These are phyloP conservation scores for Tetramorium simillimum DNA, from an alignment of 1,140 invertebrate genomes.

Conservation along the genomic window DNA sequence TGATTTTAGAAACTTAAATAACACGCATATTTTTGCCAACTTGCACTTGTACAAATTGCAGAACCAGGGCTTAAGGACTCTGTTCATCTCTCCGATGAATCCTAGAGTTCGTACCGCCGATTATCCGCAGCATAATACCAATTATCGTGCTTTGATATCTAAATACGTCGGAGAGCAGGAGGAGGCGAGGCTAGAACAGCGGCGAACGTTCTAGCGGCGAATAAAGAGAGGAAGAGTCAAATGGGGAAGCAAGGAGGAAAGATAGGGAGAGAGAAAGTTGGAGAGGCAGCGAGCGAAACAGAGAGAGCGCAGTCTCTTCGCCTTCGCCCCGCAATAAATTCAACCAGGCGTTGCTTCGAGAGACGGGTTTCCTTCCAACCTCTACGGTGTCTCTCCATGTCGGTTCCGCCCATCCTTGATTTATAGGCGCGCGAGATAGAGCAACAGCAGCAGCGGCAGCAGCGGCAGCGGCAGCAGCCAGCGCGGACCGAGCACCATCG, in stretches of 20 bases:
- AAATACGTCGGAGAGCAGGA: constrained; percentile 55
- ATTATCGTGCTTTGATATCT: constrained; percentile 75
- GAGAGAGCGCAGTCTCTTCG: constrained; percentile 53
- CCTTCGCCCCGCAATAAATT: constrained; percentile 78
- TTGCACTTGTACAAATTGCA: background rate
- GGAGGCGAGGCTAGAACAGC: constrained; percentile 39
- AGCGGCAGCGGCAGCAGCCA: constrained; percentile 49
- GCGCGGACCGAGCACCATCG: constrained; percentile 59
- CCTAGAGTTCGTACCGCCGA: constrained; percentile 31
- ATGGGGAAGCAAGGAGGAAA: constrained; percentile 30
- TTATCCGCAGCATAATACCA: constrained; percentile 70
- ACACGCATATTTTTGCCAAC: background rate
- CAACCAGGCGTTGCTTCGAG: constrained; percentile 77
- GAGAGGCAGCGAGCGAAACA: background rate
- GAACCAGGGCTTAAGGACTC: background rate
- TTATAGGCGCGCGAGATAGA: constrained; percentile 77
- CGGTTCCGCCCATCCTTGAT: constrained; percentile 82
- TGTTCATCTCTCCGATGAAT: background rate
- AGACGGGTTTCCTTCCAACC: constrained; percentile 81
- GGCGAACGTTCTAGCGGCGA: constrained; percentile 35
- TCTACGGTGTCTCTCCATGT: constrained; percentile 82
- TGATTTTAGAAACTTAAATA: background rate
- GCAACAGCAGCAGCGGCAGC: constrained; percentile 27
- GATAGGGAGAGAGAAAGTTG: background rate
- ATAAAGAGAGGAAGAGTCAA: constrained; percentile 23